phyloP scores from a whole-genome alignment of 2,888 invertebrate species.

The Callosobruchus maculatus region DNA sequence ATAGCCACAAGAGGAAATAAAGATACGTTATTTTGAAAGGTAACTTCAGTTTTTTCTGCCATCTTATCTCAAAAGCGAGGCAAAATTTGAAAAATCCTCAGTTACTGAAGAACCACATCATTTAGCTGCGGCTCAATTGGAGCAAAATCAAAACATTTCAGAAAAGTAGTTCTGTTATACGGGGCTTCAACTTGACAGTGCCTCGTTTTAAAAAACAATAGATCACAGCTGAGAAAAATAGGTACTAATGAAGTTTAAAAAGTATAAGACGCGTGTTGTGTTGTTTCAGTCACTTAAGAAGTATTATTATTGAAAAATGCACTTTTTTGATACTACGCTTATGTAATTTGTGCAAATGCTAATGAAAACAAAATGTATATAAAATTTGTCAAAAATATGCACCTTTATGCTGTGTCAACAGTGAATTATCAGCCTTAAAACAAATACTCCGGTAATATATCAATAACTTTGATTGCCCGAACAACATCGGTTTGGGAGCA shows the following conservation, averaged over 20 bases:
- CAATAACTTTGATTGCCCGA: not conserved
- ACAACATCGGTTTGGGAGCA: constrained; percentile 21
- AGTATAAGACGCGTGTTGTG: not conserved
- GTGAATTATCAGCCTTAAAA: constrained; percentile 23
- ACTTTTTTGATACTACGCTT: constrained; percentile 23
- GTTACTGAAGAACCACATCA: too few species aligned
- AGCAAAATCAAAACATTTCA: too few species aligned
- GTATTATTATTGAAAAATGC: constrained; percentile 25
- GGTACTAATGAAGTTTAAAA: too few species aligned
- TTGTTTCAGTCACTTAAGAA: not conserved
- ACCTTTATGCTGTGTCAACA: constrained; percentile 24
- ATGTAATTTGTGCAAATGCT: constrained; percentile 27
- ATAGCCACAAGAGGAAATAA: too few species aligned
- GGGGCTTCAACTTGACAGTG: not conserved
- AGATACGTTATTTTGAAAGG: too few species aligned
- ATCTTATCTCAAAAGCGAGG: too few species aligned
- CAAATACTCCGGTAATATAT: constrained; percentile 4
- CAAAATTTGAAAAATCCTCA: too few species aligned
- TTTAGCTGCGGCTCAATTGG: too few species aligned
- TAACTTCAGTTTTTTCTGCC: too few species aligned
- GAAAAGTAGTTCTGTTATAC: too few species aligned
- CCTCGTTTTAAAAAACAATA: not conserved
- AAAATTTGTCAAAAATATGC: constrained; percentile 26
- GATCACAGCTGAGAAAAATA: too few species aligned
- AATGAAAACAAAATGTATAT: constrained; percentile 17